Evolutionary conservation across 2,888 invertebrate species (phyloP), one percentile per base, ranked within the genome.

Genomic region (Penaeus monodon): DNA sequence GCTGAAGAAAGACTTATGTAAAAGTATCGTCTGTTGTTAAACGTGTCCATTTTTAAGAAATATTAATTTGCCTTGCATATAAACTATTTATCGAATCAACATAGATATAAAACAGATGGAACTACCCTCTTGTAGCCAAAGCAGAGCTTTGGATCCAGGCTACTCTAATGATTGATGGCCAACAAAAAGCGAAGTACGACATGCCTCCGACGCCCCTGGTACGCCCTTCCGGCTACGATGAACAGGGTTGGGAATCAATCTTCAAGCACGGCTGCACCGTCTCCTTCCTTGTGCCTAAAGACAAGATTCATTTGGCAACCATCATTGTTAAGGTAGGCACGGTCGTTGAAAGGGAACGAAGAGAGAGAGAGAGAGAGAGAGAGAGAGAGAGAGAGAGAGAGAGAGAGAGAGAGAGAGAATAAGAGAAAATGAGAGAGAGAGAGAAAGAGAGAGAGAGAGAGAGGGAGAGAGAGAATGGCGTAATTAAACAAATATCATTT

Each of bases 241-340:
- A 86, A 38, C 49, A 81, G 29, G 81, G 86, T n/a, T 86, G 86
- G 86, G 74, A 86, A 44, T 81, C 81, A 4, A 57, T 68, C 66
- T 86, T 77, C 57, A 81, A 86, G 49, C 74, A 68, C 22, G 49
- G 33, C 68, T 81, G 86, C 77, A 81, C 81, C 66, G 7, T 65
- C n/a, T 38, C 76, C 65, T 76, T 86, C 44, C n/a, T 49, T 22
- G 76, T 86, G n/a, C 77, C 86, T 44, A 86, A 86, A 63, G 63
- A 77, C 10, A 86, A 86, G 29, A n/a, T 81, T 22, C 49, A 74
- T 12, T 65, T 81, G 29, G 81, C 86, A 49, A 76, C 66, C n/a
- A 66, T 81, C 57, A 38, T 81, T 27, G 57, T 86, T 10, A 65
- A 86, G 86, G 86, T 86, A 14, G 33, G 65, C 38, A 74, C 17